phyloP scores from a whole-genome alignment of 2,113 vertebrate genomes.

The Protobothrops flavoviridis region DNA sequence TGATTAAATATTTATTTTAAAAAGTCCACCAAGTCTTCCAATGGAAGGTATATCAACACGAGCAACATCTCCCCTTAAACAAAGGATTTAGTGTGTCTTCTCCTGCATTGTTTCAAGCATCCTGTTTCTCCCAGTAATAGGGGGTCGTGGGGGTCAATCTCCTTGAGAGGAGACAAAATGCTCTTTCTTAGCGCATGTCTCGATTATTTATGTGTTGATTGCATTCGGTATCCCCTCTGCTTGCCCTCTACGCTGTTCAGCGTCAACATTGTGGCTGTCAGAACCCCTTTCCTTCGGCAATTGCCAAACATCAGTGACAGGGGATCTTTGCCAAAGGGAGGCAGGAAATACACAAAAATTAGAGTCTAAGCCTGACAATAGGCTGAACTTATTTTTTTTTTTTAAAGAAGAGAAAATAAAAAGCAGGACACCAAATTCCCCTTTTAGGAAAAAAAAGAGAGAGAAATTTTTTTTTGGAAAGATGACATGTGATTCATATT shows the following conservation, averaged over 20 bases:
- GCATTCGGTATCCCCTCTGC: background rate
- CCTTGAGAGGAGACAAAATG: background rate
- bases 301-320: background rate
- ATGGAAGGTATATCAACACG: slow-evolving; percentile 24
- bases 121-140: background rate
- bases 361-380: background rate
- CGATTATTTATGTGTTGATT: background rate
- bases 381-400: background rate
- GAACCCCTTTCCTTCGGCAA: background rate
- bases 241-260: background rate
- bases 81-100: background rate
- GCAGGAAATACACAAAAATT: background rate
- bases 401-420: background rate
- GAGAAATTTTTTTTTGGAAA: background rate
- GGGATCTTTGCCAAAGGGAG: background rate
- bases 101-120: background rate
- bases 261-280: background rate
- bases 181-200: background rate
- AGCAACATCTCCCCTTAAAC: slow-evolving; percentile 39
- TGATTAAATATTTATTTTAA: slow-evolving; percentile 29
- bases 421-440: background rate
- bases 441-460: background rate
- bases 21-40: slow-evolving; percentile 37
- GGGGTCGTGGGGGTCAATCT: background rate
- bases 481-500: background rate